phyloP scores from a whole-genome alignment of 1,140 invertebrate genomes.

The Mercenaria mercenaria region DNA sequence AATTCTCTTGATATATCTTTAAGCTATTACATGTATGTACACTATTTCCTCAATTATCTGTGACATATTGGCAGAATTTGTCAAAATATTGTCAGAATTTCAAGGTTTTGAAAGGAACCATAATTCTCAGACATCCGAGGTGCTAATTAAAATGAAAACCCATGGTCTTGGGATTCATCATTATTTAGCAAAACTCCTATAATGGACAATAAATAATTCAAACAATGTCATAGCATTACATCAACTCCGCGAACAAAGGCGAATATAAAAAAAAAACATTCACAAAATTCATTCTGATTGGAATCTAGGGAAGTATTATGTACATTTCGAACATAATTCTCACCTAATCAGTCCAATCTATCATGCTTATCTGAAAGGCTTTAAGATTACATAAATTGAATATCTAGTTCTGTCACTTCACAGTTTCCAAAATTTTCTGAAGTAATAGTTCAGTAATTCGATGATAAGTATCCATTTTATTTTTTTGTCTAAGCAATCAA shows the following conservation, averaged over 20 bases:
- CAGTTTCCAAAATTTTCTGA: not conserved
- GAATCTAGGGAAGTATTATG: not conserved
- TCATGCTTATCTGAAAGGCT: not conserved
- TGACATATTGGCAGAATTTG: no score
- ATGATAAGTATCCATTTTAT: no score
- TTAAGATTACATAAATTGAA: slow-evolving; percentile 2
- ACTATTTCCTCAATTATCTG: no score
- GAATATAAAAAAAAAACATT: no score
- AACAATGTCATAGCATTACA: not conserved
- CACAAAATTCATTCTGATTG: not conserved
- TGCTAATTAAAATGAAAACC: no score
- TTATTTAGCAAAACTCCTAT: not conserved
- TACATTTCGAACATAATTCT: slow-evolving; percentile 1
- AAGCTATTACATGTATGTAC: no score
- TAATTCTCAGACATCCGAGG: no score
- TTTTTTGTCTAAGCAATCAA: no score
- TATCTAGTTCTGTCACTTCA: not conserved
- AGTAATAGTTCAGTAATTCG: no score
- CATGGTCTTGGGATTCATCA: not conserved
- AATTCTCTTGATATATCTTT: no score
- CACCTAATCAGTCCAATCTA: not conserved
- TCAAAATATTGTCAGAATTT: no score
- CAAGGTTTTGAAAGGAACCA: no score
- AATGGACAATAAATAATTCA: not conserved
- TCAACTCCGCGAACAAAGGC: slow-evolving; percentile 1